These are phyloP conservation scores for Cataglyphis altisquamis DNA, from an alignment of 2,888 invertebrate genomes.

Conservation along the genomic window DNA sequence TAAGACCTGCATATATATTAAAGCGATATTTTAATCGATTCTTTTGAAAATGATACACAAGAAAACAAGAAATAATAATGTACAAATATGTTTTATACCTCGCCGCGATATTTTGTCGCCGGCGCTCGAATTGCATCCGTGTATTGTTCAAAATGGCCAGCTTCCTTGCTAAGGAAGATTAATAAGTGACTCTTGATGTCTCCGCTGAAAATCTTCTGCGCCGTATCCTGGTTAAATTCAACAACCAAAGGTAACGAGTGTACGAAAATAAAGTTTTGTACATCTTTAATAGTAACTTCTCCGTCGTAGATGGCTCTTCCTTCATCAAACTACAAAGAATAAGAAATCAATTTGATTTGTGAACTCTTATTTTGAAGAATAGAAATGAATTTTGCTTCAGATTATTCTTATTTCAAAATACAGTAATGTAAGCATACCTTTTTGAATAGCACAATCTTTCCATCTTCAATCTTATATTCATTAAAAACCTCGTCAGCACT, in stretches of 20 bases:
- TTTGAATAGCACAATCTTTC: slow-evolving; percentile 95
- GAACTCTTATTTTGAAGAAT: neutral
- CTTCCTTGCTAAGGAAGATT: slow-evolving; percentile 97
- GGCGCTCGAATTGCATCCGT: slow-evolving; percentile 93
- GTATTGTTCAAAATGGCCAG: slow-evolving; percentile 93
- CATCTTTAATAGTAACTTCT: slow-evolving; percentile 89
- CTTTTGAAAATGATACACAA: neutral
- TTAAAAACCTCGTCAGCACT: slow-evolving; percentile 92
- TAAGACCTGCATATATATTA: slow-evolving; percentile 88
- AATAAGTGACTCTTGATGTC: slow-evolving; percentile 98
- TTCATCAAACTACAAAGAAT: slow-evolving; percentile 92
- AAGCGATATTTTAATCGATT: neutral
- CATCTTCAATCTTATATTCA: slow-evolving; percentile 93
- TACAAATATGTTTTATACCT: slow-evolving; percentile 85
- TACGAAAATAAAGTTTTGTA: slow-evolving; percentile 94
- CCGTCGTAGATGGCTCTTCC: slow-evolving; percentile 91
- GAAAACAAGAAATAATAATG: neutral
- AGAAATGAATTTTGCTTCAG: neutral
- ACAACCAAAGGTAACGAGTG: slow-evolving; percentile 96
- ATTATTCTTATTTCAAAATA: neutral
- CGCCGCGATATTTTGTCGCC: slow-evolving; percentile 96
- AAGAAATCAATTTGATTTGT: slow-evolving; percentile 33
- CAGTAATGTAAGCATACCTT: slow-evolving; percentile 88
- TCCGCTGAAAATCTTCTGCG: slow-evolving; percentile 99
- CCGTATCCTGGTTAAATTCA: slow-evolving; percentile 99